Base-by-base conservation (phyloP, 2,888 invertebrate genomes). In the Esperia sulphurella region DNA sequence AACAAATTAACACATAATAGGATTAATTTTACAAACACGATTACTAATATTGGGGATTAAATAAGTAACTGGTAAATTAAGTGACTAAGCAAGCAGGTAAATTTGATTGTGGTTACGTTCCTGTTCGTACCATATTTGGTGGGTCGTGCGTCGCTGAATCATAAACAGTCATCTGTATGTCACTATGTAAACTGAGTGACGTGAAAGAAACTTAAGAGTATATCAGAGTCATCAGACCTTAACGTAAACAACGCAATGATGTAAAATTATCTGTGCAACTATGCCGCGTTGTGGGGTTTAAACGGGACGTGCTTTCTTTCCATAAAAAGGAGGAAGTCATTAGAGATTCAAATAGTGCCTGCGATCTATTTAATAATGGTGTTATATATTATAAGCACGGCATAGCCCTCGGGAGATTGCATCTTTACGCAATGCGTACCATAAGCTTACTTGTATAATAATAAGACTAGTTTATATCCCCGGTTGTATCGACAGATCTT, bases 261-360 rank as follows among this genome's bases (percentile, higher is more conserved):
- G 45, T 42, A 50, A 52, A 57, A 54, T 51, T 43, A 51, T 51
- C 53, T 60, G 53, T 49, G 30, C 38, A 38, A 41, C 30, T 35
- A 42, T 33, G 21, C n/a, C n/a, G 8, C n/a, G 43, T 61, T 60
- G 48, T 48, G 54, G 59, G 59, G 62, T 59, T 66, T 65, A 59
- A 69, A 69, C 71, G 73, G 75, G 73, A 73, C 71, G 60, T 68
- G 64, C 75, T 83, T 82, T 79, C 83, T 77, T 77, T 66, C 63
- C 61, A 74, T 75, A 75, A 77, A 71, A 67, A 65, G 68, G 65
- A 74, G 83, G 81, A 84, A 84, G 73, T 79, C 80, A 81, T 83
- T 83, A 81, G 68, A 59, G 65, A 81, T 81, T 77, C 75, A 68
- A 78, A 75, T 68, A 64, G 70, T 69, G 73, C 64, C 70, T 61